Base-by-base conservation (phyloP, 1,140 invertebrate species). In the Arctopsyche grandis region DNA sequence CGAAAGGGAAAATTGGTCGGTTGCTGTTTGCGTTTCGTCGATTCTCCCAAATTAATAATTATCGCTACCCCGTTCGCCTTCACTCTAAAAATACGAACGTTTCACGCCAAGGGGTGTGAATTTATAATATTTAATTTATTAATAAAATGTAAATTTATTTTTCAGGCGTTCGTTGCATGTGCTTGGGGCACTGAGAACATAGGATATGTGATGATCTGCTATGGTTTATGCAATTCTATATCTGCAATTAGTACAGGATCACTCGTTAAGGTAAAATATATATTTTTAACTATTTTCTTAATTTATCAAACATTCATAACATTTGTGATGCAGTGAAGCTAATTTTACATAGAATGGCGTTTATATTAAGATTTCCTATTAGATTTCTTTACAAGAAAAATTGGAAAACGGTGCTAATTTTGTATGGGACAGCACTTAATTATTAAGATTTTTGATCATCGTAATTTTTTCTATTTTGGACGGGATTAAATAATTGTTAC, bases 201-300 rank as follows among this genome's bases (percentile, higher is more conserved):
- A 26, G 97, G 96, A 0, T 97, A 93, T 83, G 95, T 98, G 0
- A 95, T 97, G 93, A 95, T 98, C 81, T 95, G 94, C 79, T 97
- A 94, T 83, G 96, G 96, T 0, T 87, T 94, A 0, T 91, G 91
- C 0, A 95, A 97, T 83, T 94, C 95, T 0, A 85, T 96, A 38
- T 94, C 94, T 0, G 95, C 95, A 0, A 88, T 96, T 0, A 88
- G 91, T 3, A 94, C 94, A 9, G 96, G 96, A 14, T 92, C 93
- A 0, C 83, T 98, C 5, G 93, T 96, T 22, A 96, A 96, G 87
- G 90, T 88, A 82, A 82, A 12, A 1, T 52, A 38, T 38, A 7
- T 38, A 38, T 38, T n/a, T n/a, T n/a, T n/a, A 70, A 60, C 56
- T 58, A n/a, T n/a, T n/a, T n/a, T n/a, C n/a, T n/a, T 70, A n/a